Percentiles rank a stretch among this genome's conserved stretches.
Evolutionary conservation across 2,797 vertebrate genomes (phyloP).

Genomic region (Cossypha caffra): DNA sequence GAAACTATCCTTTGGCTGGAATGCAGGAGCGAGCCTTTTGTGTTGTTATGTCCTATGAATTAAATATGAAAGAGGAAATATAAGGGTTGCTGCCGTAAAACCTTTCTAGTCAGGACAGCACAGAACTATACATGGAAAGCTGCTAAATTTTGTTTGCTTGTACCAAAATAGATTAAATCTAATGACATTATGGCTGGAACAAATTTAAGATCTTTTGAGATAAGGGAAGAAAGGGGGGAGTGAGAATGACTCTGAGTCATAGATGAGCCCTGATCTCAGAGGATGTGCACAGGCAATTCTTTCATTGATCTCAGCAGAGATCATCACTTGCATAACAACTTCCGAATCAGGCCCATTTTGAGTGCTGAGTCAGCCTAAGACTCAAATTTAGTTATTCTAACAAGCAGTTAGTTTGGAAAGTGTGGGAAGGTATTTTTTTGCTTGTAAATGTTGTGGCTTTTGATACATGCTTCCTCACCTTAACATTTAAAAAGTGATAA

Average conservation of each 20-base stretch:
- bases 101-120: neutral
- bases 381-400: neutral
- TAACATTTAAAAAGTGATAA: neutral
- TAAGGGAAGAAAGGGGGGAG: conserved; percentile 15
- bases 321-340: conserved; percentile 23
- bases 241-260: conserved; percentile 60
- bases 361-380: conserved; percentile 25
- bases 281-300: conserved; percentile 2
- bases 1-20: neutral
- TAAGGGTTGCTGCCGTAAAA: neutral
- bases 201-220: conserved; percentile 25
- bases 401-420: neutral
- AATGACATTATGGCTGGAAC: neutral
- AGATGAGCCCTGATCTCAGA: conserved; percentile 16
- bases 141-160: neutral
- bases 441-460: neutral
- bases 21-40: neutral
- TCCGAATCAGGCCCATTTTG: conserved; percentile 13
- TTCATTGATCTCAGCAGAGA: conserved; percentile 33
- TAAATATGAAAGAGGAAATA: neutral
- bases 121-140: neutral
- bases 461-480: neutral
- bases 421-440: neutral
- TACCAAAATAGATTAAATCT: neutral
- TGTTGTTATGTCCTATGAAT: neutral